Evolutionary conservation across 2,113 vertebrate genomes (phyloP), one percentile per base, ranked within the genome.

Genomic region (Willisornis vidua): DNA sequence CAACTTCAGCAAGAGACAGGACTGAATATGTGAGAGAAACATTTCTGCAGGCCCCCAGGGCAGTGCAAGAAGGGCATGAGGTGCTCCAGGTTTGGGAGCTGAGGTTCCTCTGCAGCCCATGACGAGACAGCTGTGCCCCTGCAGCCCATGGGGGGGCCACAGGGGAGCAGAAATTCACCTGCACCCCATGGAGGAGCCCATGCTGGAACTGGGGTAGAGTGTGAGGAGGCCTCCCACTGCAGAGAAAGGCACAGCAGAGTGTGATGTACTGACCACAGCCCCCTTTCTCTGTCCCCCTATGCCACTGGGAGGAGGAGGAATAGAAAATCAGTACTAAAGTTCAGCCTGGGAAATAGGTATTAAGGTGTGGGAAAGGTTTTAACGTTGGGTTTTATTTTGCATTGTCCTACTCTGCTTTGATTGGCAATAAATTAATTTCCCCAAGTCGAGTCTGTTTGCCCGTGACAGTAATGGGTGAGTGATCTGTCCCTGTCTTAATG

Each of bases 401-500:
- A 26, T 39, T n/a, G 14, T 39, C 33, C 28, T 87, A 16, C 33
- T 52, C 7, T 57, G 41, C 46, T 76, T 75, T 31, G 12, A 39
- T 45, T 70, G 8, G 29, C 18, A 49, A 65, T 18, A 39, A 70
- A 57, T 14, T 29, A 5, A 19, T 71, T 58, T 82, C 28, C 57
- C 26, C 28, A 22, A 16, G 23, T 5, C 0, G 2, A 18, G 33
- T n/a, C 45, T 55, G 12, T 51, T 73, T 85, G 59, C 29, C 29
- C 3, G 1, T 59, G 23, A 41, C 0, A 0, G 3, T 13, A 23
- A 19, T 28, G 66, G 29, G 29, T n/a, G 45, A 41, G 45, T 51
- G 66, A 51, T 59, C 14, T 74, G 41, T 48, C 43, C 28, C 43
- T 31, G 37, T 35, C 55, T 28, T 81, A 29, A 9, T 19, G 51